Conservation (phyloP, 2,888 invertebrate species). For the Trachelus iudaicus region DNA sequence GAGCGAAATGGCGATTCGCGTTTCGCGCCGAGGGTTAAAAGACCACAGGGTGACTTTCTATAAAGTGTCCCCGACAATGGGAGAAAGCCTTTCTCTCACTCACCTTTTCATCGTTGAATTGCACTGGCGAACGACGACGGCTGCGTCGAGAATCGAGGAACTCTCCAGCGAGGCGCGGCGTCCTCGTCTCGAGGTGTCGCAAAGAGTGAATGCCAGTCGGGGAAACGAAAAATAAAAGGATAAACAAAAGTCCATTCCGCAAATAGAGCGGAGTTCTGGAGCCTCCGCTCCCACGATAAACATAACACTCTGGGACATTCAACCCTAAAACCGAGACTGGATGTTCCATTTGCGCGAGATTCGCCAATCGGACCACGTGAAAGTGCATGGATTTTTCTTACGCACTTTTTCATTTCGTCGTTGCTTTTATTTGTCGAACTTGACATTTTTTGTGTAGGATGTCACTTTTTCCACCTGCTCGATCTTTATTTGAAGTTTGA, state of each 20-base stretch:
- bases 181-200: not conserved
- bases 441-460: not conserved
- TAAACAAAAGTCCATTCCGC: slow-evolving; percentile 1
- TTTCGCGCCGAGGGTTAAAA: not conserved
- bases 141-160: not conserved
- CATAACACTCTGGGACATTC: slow-evolving; percentile 42
- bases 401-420: not conserved
- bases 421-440: not conserved
- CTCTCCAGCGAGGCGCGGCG: not conserved
- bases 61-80: not conserved
- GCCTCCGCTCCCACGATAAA: slow-evolving; percentile 28
- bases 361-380: not conserved
- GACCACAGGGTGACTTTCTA: not conserved
- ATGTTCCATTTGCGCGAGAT: not conserved
- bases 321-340: slow-evolving; percentile 28
- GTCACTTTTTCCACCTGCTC: not conserved
- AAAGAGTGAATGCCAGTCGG: not conserved
- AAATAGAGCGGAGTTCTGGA: slow-evolving; percentile 5
- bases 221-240: not conserved
- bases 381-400: not conserved
- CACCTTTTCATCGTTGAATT: not conserved
- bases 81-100: not conserved
- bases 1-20: not conserved
- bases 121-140: not conserved
- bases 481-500: not conserved